Conservation (phyloP, 92 coral and sea anemone genomes). For the Umimayanthus kanabou region DNA sequence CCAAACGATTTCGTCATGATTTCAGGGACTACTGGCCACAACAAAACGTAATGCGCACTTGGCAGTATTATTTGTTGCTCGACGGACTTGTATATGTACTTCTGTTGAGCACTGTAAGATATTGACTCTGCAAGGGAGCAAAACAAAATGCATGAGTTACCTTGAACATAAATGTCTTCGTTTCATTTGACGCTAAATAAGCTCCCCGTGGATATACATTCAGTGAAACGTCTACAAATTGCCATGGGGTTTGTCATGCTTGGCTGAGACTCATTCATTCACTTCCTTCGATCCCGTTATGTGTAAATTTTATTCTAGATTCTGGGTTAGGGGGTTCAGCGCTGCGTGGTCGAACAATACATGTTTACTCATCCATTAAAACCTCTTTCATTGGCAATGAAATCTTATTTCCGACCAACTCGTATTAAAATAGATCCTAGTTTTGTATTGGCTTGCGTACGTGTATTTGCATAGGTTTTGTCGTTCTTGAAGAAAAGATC, state of each 20-base stretch:
- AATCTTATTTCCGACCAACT: conserved; percentile 30
- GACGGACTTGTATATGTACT: conserved; percentile 11
- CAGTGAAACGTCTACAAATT: conserved; percentile 24
- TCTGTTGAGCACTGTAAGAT: neutral
- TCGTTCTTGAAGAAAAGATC: conserved; percentile 16
- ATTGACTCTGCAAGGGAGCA: conserved; percentile 43
- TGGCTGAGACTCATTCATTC: conserved; percentile 19
- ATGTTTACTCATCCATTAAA: conserved; percentile 46
- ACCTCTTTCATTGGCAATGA: conserved; percentile 30
- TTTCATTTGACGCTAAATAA: conserved; percentile 13
- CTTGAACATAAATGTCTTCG: conserved; percentile 24
- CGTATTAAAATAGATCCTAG: conserved; percentile 21
- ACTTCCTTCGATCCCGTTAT: conserved; percentile 30
- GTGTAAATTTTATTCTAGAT: conserved; percentile 36
- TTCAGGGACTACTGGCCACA: neutral
- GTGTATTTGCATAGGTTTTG: conserved; percentile 42
- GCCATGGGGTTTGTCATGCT: conserved; percentile 22
- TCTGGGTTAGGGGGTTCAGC: neutral
- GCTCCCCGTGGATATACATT: conserved; percentile 30
- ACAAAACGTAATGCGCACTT: neutral
- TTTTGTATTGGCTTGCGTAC: conserved; percentile 33
- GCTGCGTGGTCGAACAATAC: neutral
- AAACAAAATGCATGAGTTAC: conserved; percentile 37
- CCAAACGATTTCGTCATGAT: conserved; percentile 30
- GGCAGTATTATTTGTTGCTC: neutral